Percentiles rank a stretch among this genome's conserved stretches.
These are phyloP conservation scores for Promerops cafer DNA, from an alignment of 2,113 vertebrate genomes.

Conservation along the genomic window DNA sequence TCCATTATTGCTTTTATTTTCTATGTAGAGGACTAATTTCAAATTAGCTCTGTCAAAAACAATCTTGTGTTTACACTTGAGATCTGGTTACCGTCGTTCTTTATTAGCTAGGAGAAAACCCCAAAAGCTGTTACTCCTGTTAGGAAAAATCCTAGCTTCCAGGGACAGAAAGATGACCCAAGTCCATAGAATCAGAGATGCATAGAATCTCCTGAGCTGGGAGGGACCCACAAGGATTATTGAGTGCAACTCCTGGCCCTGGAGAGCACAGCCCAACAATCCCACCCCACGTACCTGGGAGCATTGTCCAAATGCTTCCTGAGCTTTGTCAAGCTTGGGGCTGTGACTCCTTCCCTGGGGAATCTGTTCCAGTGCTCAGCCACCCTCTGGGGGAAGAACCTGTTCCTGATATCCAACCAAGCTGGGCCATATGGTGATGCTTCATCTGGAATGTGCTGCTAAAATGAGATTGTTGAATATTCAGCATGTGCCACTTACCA, in stretches of 20 bases:
- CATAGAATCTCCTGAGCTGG: background rate
- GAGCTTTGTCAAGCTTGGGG: background rate
- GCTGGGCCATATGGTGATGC: background rate
- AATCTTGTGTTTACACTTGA: background rate
- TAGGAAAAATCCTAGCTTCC: background rate
- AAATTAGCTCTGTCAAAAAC: background rate
- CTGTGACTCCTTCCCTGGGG: background rate
- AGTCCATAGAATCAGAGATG: background rate
- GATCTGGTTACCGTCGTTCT: background rate
- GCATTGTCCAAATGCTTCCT: background rate
- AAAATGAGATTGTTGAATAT: background rate
- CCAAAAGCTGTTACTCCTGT: background rate
- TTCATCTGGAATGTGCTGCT: background rate
- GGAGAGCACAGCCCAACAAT: background rate
- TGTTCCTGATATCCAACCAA: background rate
- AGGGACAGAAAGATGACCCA: conserved; percentile 5
- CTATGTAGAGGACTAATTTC: background rate
- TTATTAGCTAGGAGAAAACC: background rate
- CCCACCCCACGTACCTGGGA: background rate
- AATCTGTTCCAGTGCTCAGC: background rate
- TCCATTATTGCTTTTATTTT: background rate
- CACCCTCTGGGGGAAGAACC: background rate
- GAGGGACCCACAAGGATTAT: background rate
- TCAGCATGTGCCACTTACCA: background rate
- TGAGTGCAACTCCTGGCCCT: background rate